phyloP scores from a whole-genome alignment of 2,113 vertebrate species.

The Natator depressus region DNA sequence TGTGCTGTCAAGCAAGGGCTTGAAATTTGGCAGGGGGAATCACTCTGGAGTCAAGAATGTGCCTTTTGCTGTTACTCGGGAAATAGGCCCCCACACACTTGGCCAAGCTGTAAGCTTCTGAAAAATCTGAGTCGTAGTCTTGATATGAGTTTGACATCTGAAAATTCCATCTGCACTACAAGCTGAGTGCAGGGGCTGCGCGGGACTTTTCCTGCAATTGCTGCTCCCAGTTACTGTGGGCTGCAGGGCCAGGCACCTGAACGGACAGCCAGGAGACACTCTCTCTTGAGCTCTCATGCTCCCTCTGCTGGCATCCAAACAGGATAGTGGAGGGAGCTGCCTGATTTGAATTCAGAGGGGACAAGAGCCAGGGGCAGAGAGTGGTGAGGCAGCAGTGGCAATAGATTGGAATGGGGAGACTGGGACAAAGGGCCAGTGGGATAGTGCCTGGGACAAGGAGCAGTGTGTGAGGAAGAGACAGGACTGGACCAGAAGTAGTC shows the following conservation, averaged over 20 bases:
- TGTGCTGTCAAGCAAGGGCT: not conserved
- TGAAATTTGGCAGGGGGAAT: not conserved
- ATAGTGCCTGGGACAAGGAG: not conserved
- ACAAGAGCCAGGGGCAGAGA: not conserved
- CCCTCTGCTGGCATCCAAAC: not conserved
- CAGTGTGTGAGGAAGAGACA: not conserved
- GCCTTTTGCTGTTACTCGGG: not conserved
- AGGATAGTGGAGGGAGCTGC: not conserved
- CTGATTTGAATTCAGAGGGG: not conserved
- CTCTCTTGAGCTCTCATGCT: fast-evolving
- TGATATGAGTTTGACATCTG: not conserved
- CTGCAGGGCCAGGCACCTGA: fast-evolving
- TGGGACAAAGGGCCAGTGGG: not conserved
- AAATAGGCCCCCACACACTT: not conserved
- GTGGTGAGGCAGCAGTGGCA: not conserved
- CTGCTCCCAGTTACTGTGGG: fast-evolving
- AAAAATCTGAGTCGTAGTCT: not conserved
- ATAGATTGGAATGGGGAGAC: not conserved
- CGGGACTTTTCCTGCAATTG: too few relatives aligned
- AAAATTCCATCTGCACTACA: not conserved
- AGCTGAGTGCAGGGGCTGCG: not conserved
- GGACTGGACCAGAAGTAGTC: not conserved
- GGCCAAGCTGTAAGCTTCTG: not conserved
- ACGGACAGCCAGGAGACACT: not conserved
- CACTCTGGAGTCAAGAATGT: not conserved